These are phyloP conservation scores for Esox niger DNA, from an alignment of 2,113 vertebrate genomes.

Conservation along the genomic window DNA sequence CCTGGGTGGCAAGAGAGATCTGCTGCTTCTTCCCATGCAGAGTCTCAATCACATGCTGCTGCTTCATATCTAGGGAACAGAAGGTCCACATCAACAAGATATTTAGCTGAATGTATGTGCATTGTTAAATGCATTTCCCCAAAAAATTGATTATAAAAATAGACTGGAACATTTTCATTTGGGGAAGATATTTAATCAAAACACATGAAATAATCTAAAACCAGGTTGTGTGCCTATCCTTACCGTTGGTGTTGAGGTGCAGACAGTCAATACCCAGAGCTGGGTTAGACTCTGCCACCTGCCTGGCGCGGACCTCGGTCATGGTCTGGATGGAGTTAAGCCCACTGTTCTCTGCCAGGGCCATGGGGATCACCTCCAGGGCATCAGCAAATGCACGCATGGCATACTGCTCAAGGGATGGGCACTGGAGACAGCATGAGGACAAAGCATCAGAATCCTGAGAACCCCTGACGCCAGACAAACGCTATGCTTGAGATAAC, in stretches of 20 bases:
- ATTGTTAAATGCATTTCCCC: too few relatives aligned
- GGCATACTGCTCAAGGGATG: conserved; percentile 95
- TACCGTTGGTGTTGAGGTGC: conserved; percentile 90
- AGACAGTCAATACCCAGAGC: conserved; percentile 93
- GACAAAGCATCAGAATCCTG: too few relatives aligned
- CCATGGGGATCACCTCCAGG: conserved; percentile 94
- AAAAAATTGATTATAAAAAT: too few relatives aligned
- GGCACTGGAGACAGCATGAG: conserved; percentile 74
- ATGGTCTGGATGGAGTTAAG: conserved; percentile 96
- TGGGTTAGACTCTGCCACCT: conserved; percentile 87
- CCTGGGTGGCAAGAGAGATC: conserved; percentile 91
- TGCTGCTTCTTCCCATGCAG: conserved; percentile 97
- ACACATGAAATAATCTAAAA: too few relatives aligned
- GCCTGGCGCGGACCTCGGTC: conserved; percentile 88
- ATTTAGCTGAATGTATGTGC: too few relatives aligned
- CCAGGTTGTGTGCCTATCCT: conserved; percentile 15
- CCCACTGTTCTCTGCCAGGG: conserved; percentile 91
- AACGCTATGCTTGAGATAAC: too few relatives aligned
- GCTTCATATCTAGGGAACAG: conserved; percentile 86
- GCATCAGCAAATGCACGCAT: conserved; percentile 96
- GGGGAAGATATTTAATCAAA: too few relatives aligned
- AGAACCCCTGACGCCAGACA: too few relatives aligned
- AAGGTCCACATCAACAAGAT: too few relatives aligned
- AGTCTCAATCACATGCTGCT: conserved; percentile 96
- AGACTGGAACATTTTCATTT: too few relatives aligned